A percentile compares a stretch with the other conserved stretches of the same genome.
Conservation (phyloP, 2,888 invertebrate species). For the Cheilosia impressa region DNA sequence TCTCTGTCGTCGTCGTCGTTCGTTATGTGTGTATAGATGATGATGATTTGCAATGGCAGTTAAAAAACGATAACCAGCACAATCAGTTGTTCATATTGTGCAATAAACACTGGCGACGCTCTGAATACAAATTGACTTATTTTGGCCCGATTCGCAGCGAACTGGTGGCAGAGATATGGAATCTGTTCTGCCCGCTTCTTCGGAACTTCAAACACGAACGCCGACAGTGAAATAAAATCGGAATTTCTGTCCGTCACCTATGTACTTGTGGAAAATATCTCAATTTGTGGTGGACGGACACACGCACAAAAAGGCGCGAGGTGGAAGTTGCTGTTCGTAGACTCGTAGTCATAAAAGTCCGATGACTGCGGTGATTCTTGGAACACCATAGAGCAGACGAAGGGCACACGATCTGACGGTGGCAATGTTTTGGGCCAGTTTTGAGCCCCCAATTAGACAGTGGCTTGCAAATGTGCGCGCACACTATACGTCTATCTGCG, state of each 20-base stretch:
- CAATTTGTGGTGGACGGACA: slow-evolving; percentile 30
- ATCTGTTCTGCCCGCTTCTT: slow-evolving; percentile 67
- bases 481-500: slow-evolving; percentile 44
- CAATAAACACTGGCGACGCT: slow-evolving; percentile 78
- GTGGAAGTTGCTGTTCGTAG: slow-evolving; percentile 12
- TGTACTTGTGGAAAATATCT: slow-evolving; percentile 68
- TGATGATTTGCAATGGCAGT: slow-evolving; percentile 80
- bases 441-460: slow-evolving; percentile 66
- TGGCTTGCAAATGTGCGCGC: slow-evolving; percentile 52
- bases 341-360: slow-evolving; percentile 43
- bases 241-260: slow-evolving; percentile 43
- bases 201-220: slow-evolving; percentile 58
- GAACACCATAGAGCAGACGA: slow-evolving; percentile 44
- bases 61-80: slow-evolving; percentile 82
- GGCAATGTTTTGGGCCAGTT: slow-evolving; percentile 67
- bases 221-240: slow-evolving; percentile 53
- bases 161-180: slow-evolving; percentile 68
- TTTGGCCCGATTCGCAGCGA: slow-evolving; percentile 69
- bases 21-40: slow-evolving; percentile 71
- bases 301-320: slow-evolving; percentile 8
- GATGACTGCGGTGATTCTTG: slow-evolving; percentile 45
- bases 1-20: slow-evolving; percentile 29
- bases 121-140: slow-evolving; percentile 78
- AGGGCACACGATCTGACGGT: slow-evolving; percentile 68
- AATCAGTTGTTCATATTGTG: slow-evolving; percentile 78